phyloP scores from a whole-genome alignment of 2,797 vertebrate species.

The Enteromius radiatus region DNA sequence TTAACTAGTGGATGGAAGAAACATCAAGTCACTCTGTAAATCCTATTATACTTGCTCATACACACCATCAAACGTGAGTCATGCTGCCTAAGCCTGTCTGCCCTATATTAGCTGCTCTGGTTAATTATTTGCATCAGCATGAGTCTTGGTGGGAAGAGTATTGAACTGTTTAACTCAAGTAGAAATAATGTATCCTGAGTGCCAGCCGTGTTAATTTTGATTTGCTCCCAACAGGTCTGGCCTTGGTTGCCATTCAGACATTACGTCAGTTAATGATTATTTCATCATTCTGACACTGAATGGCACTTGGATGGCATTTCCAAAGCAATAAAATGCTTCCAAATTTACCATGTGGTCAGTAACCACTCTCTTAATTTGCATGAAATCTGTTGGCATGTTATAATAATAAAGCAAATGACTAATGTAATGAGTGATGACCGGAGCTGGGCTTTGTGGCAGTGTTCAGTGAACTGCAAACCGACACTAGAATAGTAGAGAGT shows the following conservation, averaged over 20 bases:
- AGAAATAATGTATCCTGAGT: slow-evolving; percentile 8
- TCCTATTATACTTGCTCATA: slow-evolving; percentile 8
- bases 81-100: slow-evolving; percentile 8
- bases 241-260: slow-evolving; percentile 4
- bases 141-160: slow-evolving; percentile 14
- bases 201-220: neutral
- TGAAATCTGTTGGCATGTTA: slow-evolving; percentile 28
- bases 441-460: neutral
- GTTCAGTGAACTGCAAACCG: neutral
- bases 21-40: slow-evolving; percentile 22
- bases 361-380: slow-evolving; percentile 14
- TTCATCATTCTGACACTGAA: slow-evolving; percentile 28
- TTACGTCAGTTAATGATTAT: slow-evolving; percentile 15
- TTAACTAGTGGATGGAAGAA: slow-evolving; percentile 7
- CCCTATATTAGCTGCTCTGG: slow-evolving; percentile 2
- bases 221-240: slow-evolving; percentile 16
- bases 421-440: slow-evolving; percentile 13
- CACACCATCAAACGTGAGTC: slow-evolving; percentile 5
- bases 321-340: slow-evolving; percentile 18
- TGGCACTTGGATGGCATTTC: slow-evolving; percentile 34
- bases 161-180: slow-evolving; percentile 26
- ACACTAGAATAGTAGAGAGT: neutral
- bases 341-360: slow-evolving; percentile 2
- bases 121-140: slow-evolving; percentile 23
- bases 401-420: slow-evolving; percentile 16